Base-by-base conservation (phyloP, 2,113 vertebrate genomes). In the Megaceryle torquata region DNA sequence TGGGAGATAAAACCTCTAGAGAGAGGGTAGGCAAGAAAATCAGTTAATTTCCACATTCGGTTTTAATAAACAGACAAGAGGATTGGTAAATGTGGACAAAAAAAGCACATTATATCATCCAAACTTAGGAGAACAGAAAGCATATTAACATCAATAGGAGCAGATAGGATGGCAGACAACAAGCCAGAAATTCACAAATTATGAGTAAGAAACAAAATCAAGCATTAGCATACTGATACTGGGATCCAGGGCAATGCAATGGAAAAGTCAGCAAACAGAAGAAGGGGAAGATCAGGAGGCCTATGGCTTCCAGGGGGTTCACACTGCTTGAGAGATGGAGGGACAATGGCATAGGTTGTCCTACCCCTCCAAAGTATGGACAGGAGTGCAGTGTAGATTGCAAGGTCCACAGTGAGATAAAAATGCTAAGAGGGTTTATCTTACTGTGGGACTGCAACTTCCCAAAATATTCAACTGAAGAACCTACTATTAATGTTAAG, bases 401-500 rank as follows among this genome's bases (percentile, higher is more conserved):
- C 53, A 72, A 76, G 18, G 31, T 57, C 48, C n/a, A 25, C 48
- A 77, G 79, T 7, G 61, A 89, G 63, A 79, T 9, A 53, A 16
- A 96, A 89, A 37, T 22, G 31, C 53, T 59, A 39, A 21, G 21
- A 88, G 24, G 33, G 57, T 43, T 94, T 89, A 81, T 86, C 71
- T 64, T 75, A 64, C 48, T 70, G 82, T 28, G 82, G 48, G 51
- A 68, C 67, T 84, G 64, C n/a, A 93, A 93, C 68, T 88, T 86
- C 81, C 48, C 69, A 79, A 93, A 91, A 89, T 57, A 93, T 6
- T 79, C 70, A 95, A 76, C 86, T 53, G 84, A 91, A 93, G 77
- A 95, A 83, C 59, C 64, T 86, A 88, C 83, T 83, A 24, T 59
- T 86, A 88, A 86, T 4, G 8, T 80, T 72, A 93, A 92, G 76